Evolutionary conservation across 2,113 vertebrate species (phyloP).

Genomic region (Polypterus senegalus): DNA sequence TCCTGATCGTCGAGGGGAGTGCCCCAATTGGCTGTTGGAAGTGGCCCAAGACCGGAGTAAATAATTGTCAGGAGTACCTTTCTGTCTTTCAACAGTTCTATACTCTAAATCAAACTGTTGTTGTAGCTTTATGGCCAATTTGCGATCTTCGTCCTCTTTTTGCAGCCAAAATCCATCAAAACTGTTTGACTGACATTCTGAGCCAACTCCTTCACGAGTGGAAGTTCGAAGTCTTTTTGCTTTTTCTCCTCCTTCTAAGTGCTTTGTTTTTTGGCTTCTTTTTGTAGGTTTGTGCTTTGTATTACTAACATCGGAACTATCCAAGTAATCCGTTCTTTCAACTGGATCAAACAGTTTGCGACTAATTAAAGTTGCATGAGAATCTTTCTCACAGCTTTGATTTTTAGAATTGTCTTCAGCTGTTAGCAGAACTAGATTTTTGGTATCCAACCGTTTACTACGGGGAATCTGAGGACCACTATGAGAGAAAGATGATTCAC

Average conservation of each 20-base stretch:
- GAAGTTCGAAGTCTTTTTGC: constrained; percentile 47
- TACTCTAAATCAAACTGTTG: constrained; percentile 67
- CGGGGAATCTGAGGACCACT: no score
- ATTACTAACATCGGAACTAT: no score
- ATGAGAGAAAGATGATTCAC: neutral
- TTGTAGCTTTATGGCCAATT: constrained; percentile 71
- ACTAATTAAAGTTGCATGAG: no score
- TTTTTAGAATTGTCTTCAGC: no score
- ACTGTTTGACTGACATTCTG: constrained; percentile 20
- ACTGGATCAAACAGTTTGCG: no score
- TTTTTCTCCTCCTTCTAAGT: constrained; percentile 56
- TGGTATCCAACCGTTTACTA: neutral
- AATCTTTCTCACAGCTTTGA: no score
- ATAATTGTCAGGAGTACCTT: constrained; percentile 59
- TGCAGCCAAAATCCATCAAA: constrained; percentile 44
- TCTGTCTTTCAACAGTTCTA: constrained; percentile 42
- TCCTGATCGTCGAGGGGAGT: constrained; percentile 39
- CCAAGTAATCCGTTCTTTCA: no score
- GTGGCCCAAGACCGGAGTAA: constrained; percentile 73
- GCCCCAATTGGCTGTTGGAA: constrained; percentile 33
- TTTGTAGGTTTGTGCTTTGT: constrained; percentile 36
- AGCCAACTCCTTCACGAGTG: constrained; percentile 25
- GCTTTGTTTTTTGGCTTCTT: constrained; percentile 79
- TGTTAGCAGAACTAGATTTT: no score
- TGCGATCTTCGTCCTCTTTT: constrained; percentile 66